Evolutionary conservation across 35 echinoderm and acorn worm species (phyloP).

Genomic region (Ophiothrix spiculata): DNA sequence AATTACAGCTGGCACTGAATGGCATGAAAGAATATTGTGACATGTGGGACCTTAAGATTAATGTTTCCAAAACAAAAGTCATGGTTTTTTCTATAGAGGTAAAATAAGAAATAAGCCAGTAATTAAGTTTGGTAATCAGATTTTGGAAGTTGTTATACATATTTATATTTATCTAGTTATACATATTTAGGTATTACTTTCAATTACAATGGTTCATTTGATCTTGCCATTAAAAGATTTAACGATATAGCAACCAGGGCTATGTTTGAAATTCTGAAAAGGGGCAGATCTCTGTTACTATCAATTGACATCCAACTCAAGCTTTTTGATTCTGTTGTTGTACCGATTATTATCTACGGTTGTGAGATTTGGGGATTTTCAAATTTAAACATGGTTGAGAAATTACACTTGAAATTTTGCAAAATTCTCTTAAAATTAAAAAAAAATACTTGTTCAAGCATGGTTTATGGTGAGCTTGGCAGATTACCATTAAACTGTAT

Average conservation of each 20-base stretch:
- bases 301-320: conserved; percentile 7
- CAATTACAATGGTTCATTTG: conserved; percentile 13
- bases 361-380: conserved; percentile 19
- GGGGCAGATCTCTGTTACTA: neutral
- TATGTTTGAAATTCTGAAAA: conserved; percentile 5
- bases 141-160: conserved; percentile 14
- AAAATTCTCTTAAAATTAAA: neutral
- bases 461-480: neutral
- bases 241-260: neutral
- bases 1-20: conserved; percentile 33
- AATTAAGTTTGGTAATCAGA: neutral
- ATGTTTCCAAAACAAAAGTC: conserved; percentile 26
- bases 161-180: conserved; percentile 11
- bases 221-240: conserved; percentile 21
- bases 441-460: neutral
- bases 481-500: neutral
- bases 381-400: neutral
- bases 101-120: conserved; percentile 37
- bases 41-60: conserved; percentile 9
- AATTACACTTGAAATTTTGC: neutral
- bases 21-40: conserved; percentile 38
- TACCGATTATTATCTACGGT: conserved; percentile 18
- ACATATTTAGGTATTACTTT: conserved; percentile 23
- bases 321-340: conserved; percentile 22
- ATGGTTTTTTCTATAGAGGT: conserved; percentile 33